These are phyloP conservation scores for Cephalopholis sonnerati DNA, from an alignment of 2,113 vertebrate genomes.

Conservation along the genomic window DNA sequence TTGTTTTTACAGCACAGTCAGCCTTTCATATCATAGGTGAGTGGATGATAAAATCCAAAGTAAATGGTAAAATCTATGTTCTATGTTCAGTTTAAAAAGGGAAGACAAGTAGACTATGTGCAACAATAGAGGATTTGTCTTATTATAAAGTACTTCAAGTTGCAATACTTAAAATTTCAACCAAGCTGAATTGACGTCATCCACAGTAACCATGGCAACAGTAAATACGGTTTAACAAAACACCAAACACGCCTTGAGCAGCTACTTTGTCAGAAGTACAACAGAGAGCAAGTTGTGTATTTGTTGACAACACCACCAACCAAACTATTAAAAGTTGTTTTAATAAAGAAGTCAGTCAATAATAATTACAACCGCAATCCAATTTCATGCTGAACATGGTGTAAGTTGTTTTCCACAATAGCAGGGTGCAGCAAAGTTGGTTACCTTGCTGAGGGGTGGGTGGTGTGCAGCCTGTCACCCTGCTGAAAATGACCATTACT, in stretches of 20 bases:
- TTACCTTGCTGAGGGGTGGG: background rate
- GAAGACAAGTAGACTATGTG: conserved; percentile 17
- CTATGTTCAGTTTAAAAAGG: background rate
- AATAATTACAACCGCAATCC: background rate
- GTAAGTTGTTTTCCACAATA: background rate
- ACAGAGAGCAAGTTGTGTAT: background rate
- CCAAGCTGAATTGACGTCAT: background rate
- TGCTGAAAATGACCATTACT: background rate
- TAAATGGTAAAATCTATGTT: conserved; percentile 18
- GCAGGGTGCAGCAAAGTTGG: background rate
- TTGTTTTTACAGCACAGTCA: conserved; percentile 35
- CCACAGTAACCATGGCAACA: background rate
- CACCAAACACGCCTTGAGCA: conserved; percentile 7
- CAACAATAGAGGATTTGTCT: conserved; percentile 24
- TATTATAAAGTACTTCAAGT: background rate
- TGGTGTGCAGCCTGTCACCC: background rate
- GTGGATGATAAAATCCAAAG: conserved; percentile 33
- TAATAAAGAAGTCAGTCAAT: conserved; percentile 1
- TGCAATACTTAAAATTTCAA: background rate
- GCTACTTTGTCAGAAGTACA: conserved; percentile 8
- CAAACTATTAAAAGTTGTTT: conserved; percentile 19
- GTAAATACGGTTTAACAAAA: conserved; percentile 11
- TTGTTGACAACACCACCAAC: background rate
- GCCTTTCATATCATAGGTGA: conserved; percentile 28
- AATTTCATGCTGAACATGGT: background rate